A percentile compares a stretch with the other conserved stretches of the same genome.
phyloP scores from a whole-genome alignment of 2,113 vertebrate genomes.

The Paramormyrops kingsleyae region DNA sequence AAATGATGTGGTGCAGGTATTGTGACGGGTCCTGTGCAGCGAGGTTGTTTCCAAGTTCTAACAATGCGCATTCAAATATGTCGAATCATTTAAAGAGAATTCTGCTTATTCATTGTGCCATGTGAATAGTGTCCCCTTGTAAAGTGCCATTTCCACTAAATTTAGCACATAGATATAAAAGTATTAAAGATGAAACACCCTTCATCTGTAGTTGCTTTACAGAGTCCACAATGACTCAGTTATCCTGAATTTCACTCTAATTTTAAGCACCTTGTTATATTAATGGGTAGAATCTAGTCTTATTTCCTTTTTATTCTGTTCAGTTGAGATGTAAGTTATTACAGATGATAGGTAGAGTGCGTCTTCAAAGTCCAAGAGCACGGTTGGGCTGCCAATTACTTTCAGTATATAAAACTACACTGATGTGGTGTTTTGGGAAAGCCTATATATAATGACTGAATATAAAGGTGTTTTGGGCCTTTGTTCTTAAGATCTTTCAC shows the following conservation, averaged over 20 bases:
- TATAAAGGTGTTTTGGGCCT: not conserved
- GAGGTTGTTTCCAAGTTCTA: not conserved
- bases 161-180: not conserved
- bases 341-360: not conserved
- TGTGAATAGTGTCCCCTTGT: not conserved
- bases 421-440: not conserved
- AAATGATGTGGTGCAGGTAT: not conserved
- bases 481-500: not conserved
- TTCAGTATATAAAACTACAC: not conserved
- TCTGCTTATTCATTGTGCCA: not conserved
- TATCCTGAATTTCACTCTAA: not conserved
- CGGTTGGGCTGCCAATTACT: not conserved
- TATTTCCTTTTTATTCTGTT: not conserved
- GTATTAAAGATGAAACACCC: not conserved
- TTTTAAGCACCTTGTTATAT: not conserved
- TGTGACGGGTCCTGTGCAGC: not conserved
- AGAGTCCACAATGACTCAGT: not conserved
- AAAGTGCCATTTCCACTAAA: not conserved
- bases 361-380: not conserved
- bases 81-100: not conserved
- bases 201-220: not conserved
- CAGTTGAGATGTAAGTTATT: not conserved
- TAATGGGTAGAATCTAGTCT: not conserved
- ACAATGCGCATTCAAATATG: not conserved
- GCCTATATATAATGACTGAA: not conserved